Evolutionary conservation across 1,140 invertebrate species (phyloP), one percentile per base, ranked within the genome.

Genomic region (Paracyclopina nana): DNA sequence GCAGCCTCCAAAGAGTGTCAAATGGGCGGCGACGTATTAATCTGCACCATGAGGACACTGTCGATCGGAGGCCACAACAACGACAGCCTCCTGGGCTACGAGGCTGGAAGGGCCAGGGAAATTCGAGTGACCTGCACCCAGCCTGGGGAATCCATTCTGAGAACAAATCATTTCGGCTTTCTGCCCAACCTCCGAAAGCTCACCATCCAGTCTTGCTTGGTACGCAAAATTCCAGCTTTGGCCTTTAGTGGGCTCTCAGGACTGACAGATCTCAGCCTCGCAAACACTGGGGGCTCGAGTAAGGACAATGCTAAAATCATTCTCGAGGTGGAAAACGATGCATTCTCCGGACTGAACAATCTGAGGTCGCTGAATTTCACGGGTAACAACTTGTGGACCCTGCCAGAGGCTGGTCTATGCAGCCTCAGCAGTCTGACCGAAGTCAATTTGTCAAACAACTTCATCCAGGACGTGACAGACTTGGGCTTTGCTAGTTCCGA

Each of bases 401-500:
- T 85, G 12, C 77, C 78, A 66, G 73, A 77, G 60, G 59, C 52
- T 22, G 53, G 51, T 18, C 56, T 59, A 50, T 58, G 54, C 42
- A 45, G 55, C 16, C 53, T 59, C 3, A 12, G 14, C 14, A 34
- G 42, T 22, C 54, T 59, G 1, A 43, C 43, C 24, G 52, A 85
- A 6, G 69, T 95, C 27, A 83, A 94, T 63, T 67, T 91, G 46
- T 81, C 82, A 1, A 75, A 79, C 50, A 96, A 96, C 67, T 75
- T 78, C 58, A 67, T 96, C 40, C 78, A 77, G 45, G 82, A 77
- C 60, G 76, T 85, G 53, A 78, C 82, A 58, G 76, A 80, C 45
- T 78, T 77, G 1, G 83, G 80, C 54, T 31, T 53, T 57, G 79
- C 1, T 20, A 87, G 88, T 60, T 79, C 80, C 0, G 59, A 60